These are phyloP conservation scores for Sandelia bainsii DNA, from an alignment of 2,797 vertebrate genomes.

Conservation along the genomic window DNA sequence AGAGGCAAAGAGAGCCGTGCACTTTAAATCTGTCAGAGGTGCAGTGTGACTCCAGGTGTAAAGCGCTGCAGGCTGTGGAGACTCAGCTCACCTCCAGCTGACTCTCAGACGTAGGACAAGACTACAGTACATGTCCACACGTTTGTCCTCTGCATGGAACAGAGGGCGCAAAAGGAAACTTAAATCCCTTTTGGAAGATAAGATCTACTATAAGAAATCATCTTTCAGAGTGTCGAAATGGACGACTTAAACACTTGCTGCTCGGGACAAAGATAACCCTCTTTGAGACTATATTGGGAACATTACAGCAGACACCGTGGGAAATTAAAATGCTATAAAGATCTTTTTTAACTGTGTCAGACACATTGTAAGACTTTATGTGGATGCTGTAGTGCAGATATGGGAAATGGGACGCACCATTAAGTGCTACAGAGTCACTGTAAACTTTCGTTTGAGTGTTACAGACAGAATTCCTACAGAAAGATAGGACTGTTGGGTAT, in stretches of 20 bases:
- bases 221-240: not conserved
- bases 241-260: not conserved
- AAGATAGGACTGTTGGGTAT: not conserved
- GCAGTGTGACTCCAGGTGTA: not conserved
- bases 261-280: not conserved
- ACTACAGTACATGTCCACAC: not conserved
- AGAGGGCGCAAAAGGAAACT: not conserved
- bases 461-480: not conserved
- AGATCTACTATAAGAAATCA: too few relatives aligned
- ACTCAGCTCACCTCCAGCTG: slow-evolving; percentile 1
- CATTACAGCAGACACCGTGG: not conserved
- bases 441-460: not conserved
- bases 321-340: slow-evolving; percentile 14
- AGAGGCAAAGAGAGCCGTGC: slow-evolving; percentile 9
- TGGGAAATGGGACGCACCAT: not conserved
- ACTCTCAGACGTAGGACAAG: not conserved
- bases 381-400: not conserved
- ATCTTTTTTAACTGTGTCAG: not conserved
- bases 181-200: too few relatives aligned
- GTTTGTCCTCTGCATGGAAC: not conserved
- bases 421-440: not conserved
- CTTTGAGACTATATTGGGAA: not conserved
- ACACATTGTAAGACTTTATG: not conserved
- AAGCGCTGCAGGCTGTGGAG: slow-evolving; percentile 10
- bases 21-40: slow-evolving; percentile 22